Percentiles rank a stretch among this genome's conserved stretches.
These are phyloP conservation scores for Brachyhypopomus occidentalis DNA, from an alignment of 2,113 vertebrate genomes.

Conservation along the genomic window DNA sequence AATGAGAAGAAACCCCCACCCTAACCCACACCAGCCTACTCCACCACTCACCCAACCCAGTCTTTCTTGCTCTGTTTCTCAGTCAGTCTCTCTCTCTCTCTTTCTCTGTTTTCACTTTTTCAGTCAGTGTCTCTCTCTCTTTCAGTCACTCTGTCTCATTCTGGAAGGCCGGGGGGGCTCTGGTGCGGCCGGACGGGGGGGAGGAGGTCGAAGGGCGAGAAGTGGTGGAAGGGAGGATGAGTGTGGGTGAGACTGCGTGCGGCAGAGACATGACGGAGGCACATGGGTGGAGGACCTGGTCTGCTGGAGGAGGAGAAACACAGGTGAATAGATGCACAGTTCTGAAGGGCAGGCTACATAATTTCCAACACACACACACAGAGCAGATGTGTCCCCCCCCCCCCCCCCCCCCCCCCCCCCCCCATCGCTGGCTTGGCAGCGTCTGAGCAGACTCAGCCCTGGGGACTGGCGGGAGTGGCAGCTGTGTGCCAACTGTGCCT, in stretches of 20 bases:
- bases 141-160: not conserved
- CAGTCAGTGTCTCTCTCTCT: slow-evolving; percentile 24
- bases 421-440: slow-evolving; percentile 15
- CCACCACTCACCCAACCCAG: not conserved
- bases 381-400: not conserved
- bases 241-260: slow-evolving; percentile 41
- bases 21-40: slow-evolving; percentile 10
- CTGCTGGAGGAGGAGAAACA: slow-evolving; percentile 9
- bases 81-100: not conserved
- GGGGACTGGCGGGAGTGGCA: slow-evolving; percentile 35
- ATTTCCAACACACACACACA: slow-evolving; percentile 35
- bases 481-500: slow-evolving; percentile 47
- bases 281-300: slow-evolving; percentile 18
- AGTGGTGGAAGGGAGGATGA: slow-evolving; percentile 12
- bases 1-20: slow-evolving; percentile 58
- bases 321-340: slow-evolving; percentile 37
- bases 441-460: slow-evolving; percentile 11
- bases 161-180: slow-evolving; percentile 49
- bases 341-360: slow-evolving; percentile 3
- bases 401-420: no score
- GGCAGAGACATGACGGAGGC: slow-evolving; percentile 20
- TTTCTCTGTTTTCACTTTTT: slow-evolving; percentile 3
- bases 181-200: slow-evolving; percentile 30
- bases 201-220: not conserved
- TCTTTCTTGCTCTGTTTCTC: not conserved